Conservation (phyloP, 2,888 invertebrate genomes). For the Netelia fuscicornis region DNA sequence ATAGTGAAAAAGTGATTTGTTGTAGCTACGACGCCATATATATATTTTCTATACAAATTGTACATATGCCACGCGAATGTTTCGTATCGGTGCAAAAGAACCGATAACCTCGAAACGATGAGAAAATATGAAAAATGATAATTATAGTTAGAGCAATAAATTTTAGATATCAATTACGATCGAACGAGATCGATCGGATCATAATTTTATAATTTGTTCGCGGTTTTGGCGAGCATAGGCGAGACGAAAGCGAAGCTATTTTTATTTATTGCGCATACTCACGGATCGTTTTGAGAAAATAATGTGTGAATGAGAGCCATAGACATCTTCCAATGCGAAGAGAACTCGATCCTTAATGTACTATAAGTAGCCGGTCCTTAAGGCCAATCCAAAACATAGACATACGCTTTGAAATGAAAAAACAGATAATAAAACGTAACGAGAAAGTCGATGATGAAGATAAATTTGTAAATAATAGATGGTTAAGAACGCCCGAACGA, state of each 20-base stretch:
- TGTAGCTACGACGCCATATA: constrained; percentile 7
- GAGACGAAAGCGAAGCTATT: neutral
- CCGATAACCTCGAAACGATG: neutral
- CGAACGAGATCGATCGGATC: constrained; percentile 4
- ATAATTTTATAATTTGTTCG: constrained; percentile 21
- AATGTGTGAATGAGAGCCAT: constrained; percentile 8
- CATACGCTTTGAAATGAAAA: constrained; percentile 4
- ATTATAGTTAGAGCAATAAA: constrained; percentile 24
- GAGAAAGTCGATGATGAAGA: neutral
- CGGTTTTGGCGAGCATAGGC: neutral
- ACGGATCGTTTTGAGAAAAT: constrained; percentile 26
- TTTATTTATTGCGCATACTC: constrained; percentile 40
- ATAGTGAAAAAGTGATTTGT: neutral
- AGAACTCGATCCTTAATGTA: constrained; percentile 13
- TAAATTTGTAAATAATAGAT: constrained; percentile 70
- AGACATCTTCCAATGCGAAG: neutral
- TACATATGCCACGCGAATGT: constrained; percentile 10
- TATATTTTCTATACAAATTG: constrained; percentile 29
- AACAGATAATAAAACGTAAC: constrained; percentile 1
- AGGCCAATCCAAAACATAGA: constrained; percentile 30
- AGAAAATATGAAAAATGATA: constrained; percentile 12
- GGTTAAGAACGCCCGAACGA: constrained; percentile 58
- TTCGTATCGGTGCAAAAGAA: constrained; percentile 9
- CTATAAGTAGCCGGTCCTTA: constrained; percentile 51
- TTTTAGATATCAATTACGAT: constrained; percentile 7